Conservation (phyloP, 2,888 invertebrate species). For the Pterobdella sp. region DNA sequence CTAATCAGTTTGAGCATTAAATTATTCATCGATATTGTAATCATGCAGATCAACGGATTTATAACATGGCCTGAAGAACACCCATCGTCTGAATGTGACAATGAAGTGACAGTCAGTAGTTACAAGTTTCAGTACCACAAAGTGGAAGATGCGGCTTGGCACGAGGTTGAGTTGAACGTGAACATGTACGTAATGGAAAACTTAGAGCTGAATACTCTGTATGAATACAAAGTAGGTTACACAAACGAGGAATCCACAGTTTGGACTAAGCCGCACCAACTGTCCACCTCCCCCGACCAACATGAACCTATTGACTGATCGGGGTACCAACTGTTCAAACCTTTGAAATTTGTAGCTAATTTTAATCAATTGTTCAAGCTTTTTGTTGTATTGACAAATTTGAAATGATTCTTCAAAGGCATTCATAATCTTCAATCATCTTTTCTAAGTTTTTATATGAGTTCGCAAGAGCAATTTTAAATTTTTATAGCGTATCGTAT, state of each 20-base stretch:
- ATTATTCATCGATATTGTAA: not conserved
- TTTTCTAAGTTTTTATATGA: too few relatives aligned
- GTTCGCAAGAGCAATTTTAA: too few relatives aligned
- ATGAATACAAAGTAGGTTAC: slow-evolving; percentile 30
- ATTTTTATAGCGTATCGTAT: too few relatives aligned
- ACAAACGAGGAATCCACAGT: not conserved
- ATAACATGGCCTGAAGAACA: slow-evolving; percentile 26
- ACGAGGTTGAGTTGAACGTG: slow-evolving; percentile 8
- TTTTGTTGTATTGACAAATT: too few relatives aligned
- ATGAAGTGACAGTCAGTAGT: slow-evolving; percentile 10
- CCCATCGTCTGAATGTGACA: slow-evolving; percentile 13
- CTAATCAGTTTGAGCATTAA: not conserved
- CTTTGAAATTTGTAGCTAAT: too few relatives aligned
- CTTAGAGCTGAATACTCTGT: slow-evolving; percentile 19
- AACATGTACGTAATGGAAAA: slow-evolving; percentile 29
- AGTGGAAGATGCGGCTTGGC: not conserved
- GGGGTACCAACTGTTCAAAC: too few relatives aligned
- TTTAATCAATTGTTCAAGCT: too few relatives aligned
- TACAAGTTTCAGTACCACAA: slow-evolving; percentile 25
- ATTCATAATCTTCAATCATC: too few relatives aligned
- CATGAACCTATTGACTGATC: slow-evolving; percentile 9
- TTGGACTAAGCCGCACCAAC: slow-evolving; percentile 18
- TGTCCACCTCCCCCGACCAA: slow-evolving; percentile 19
- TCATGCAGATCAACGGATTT: slow-evolving; percentile 24
- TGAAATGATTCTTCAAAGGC: too few relatives aligned